Conservation (phyloP, 2,797 vertebrate genomes). For the Hemibagrus guttatus region DNA sequence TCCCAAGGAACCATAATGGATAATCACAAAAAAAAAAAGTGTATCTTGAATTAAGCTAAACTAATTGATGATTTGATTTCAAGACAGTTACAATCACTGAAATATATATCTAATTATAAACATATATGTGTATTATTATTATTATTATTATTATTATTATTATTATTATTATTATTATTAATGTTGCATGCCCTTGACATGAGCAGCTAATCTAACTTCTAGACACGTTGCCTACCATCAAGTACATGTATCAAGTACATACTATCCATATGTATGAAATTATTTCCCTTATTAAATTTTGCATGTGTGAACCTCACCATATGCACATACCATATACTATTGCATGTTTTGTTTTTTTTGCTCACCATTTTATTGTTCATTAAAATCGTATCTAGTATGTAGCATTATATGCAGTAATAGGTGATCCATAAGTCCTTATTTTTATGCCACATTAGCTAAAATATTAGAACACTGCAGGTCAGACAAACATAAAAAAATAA, state of each 20-base stretch:
- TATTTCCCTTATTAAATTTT: slow-evolving; percentile 44
- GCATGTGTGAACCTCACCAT: slow-evolving; percentile 31
- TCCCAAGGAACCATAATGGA: background rate
- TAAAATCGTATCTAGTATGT: slow-evolving; percentile 18
- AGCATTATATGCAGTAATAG: slow-evolving; percentile 60
- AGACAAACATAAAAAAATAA: slow-evolving; percentile 15
- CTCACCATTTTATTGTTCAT: slow-evolving; percentile 37
- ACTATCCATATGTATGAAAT: slow-evolving; percentile 23
- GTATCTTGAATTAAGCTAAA: background rate
- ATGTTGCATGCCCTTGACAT: background rate
- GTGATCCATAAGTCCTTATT: slow-evolving; percentile 68
- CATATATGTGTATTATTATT: slow-evolving; percentile 23
- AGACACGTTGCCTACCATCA: slow-evolving; percentile 8
- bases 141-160: slow-evolving; percentile 8
- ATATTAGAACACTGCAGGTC: slow-evolving; percentile 46
- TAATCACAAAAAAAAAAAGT: background rate
- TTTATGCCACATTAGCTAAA: slow-evolving; percentile 31
- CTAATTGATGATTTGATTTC: background rate
- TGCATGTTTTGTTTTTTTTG: slow-evolving; percentile 50
- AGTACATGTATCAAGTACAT: background rate
- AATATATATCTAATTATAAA: background rate
- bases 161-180: background rate
- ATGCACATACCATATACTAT: slow-evolving; percentile 18
- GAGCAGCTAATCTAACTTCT: background rate
- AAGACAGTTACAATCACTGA: background rate